These are phyloP conservation scores for Graptemys geographica DNA, from an alignment of 2,797 vertebrate species.

Conservation along the genomic window DNA sequence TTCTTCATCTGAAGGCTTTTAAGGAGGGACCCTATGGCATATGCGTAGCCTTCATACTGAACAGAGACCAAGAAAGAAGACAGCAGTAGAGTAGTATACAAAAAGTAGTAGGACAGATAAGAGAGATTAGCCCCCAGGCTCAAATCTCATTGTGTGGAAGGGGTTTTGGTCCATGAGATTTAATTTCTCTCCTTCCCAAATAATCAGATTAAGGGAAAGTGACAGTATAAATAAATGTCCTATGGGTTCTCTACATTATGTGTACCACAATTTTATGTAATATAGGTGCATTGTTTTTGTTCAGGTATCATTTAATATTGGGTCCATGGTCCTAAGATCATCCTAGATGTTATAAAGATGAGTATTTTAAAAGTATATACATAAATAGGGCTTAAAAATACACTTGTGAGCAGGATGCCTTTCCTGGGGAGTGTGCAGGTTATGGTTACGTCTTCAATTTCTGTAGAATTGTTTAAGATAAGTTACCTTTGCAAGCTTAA, in stretches of 20 bases:
- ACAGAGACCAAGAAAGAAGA: rapidly evolving
- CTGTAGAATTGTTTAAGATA: background rate
- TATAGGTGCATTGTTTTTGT: background rate
- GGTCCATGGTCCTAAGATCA: background rate
- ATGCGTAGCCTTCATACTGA: rapidly evolving
- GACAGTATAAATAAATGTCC: background rate
- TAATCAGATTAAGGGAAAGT: rapidly evolving
- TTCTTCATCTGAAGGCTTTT: background rate
- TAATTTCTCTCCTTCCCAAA: background rate
- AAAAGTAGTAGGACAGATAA: too few relatives aligned
- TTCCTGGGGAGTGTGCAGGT: too few relatives aligned
- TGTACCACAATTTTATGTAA: background rate
- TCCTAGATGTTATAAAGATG: background rate
- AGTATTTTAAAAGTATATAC: background rate
- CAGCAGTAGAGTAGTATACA: rapidly evolving
- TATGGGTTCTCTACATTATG: background rate
- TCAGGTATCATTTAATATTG: background rate
- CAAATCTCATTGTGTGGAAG: rapidly evolving
- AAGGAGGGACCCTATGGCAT: background rate
- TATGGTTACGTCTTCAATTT: background rate
- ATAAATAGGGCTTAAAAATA: background rate
- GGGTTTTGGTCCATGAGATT: too few relatives aligned
- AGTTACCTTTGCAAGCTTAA: too few relatives aligned
- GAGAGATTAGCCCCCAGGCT: rapidly evolving
- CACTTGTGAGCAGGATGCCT: too few relatives aligned